Percentiles rank a stretch among this genome's conserved stretches.
These are phyloP conservation scores for Rhegmatorhina hoffmannsi DNA, from an alignment of 2,113 vertebrate genomes.

Conservation along the genomic window DNA sequence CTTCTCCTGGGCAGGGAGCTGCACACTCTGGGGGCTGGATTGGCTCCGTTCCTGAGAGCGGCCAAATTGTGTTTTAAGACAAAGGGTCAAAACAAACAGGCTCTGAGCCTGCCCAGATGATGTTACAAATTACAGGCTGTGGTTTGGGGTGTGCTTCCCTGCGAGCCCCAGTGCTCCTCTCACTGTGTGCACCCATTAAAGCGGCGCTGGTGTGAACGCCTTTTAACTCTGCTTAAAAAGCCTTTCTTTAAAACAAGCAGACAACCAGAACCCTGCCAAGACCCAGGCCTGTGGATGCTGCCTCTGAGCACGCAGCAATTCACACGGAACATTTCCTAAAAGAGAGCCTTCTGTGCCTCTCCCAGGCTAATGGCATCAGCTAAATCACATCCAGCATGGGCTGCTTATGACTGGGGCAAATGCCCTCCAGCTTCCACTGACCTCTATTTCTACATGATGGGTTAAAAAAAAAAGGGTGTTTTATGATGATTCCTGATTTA, in stretches of 20 bases:
- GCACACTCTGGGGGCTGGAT: background rate
- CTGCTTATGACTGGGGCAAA: background rate
- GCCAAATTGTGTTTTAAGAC: conserved; percentile 24
- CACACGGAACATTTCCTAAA: background rate
- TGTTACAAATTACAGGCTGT: background rate
- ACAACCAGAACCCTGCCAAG: background rate
- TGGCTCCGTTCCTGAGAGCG: background rate
- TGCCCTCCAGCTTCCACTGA: background rate
- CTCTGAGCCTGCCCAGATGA: background rate
- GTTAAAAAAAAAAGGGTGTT: background rate
- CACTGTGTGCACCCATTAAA: background rate
- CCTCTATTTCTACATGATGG: background rate
- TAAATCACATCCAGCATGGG: background rate
- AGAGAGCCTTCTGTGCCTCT: background rate
- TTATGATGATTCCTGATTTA: background rate
- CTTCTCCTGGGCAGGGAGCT: conserved; percentile 20
- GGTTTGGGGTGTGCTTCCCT: background rate
- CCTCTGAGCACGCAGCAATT: background rate
- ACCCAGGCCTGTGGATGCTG: background rate
- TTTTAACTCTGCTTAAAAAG: background rate
- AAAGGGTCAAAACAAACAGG: conserved; percentile 20
- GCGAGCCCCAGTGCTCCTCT: background rate
- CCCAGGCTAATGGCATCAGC: background rate
- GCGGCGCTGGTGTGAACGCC: background rate
- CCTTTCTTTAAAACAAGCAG: background rate